Percentiles rank a stretch among this genome's conserved stretches.
Evolutionary conservation across 2,888 invertebrate genomes (phyloP).

Genomic region (Caenorhabditis becei): DNA sequence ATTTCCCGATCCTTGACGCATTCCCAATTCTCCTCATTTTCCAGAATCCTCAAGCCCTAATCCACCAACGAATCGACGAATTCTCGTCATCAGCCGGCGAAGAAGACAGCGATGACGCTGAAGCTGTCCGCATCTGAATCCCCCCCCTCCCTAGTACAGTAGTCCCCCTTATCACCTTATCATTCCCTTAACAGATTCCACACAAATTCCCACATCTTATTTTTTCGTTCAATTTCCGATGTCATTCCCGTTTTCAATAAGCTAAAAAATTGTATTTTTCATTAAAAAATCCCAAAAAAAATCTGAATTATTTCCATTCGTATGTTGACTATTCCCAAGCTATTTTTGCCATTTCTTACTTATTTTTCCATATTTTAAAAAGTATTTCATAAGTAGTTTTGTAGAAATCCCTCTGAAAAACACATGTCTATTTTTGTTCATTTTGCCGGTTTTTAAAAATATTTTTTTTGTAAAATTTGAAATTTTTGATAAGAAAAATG

Average conservation of each 20-base stretch:
- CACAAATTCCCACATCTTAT: background rate
- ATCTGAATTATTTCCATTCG: background rate
- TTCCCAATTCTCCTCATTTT: constrained; percentile 4
- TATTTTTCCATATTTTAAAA: background rate
- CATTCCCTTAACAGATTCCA: background rate
- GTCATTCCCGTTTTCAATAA: no score
- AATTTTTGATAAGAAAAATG: constrained; percentile 16
- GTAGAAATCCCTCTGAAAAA: background rate
- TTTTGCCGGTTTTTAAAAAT: background rate
- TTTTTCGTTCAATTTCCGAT: no score
- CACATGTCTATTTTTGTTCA: constrained; percentile 17
- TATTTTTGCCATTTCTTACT: constrained; percentile 6
- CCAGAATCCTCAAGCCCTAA: constrained; percentile 58
- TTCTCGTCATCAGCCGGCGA: constrained; percentile 42
- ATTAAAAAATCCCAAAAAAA: background rate
- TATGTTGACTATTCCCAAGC: constrained; percentile 7
- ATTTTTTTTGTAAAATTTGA: constrained; percentile 4
- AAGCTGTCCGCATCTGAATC: constrained; percentile 42
- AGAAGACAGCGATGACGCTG: constrained; percentile 53
- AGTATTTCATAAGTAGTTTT: background rate
- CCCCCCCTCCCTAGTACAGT: no score
- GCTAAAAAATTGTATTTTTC: no score
- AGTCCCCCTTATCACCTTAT: background rate
- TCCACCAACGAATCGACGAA: constrained; percentile 58
- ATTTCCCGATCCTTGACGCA: constrained; percentile 12